Percentiles rank a stretch among this genome's conserved stretches.
Evolutionary conservation across 2,113 vertebrate genomes (phyloP).

Genomic region (Setophaga petechia): DNA sequence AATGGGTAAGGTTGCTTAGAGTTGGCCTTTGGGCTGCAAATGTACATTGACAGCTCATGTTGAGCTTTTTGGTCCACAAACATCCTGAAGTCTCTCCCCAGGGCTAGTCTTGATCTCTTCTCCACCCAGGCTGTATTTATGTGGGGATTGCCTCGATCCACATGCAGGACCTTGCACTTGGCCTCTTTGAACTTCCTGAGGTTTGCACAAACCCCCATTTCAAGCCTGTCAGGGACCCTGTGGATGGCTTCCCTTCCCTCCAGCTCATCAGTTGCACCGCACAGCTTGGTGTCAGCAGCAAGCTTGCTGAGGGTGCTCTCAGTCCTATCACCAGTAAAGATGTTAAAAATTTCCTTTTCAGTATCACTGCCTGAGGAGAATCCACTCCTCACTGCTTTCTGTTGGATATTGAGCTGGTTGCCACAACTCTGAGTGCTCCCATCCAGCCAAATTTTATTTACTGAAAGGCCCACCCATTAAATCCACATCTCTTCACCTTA

Average conservation of each 20-base stretch:
- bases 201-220: background rate
- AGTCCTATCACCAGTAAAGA: background rate
- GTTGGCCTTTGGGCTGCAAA: background rate
- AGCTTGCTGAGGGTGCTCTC: background rate
- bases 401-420: background rate
- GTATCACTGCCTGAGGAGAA: background rate
- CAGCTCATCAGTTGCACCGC: background rate
- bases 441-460: background rate
- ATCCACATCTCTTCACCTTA: background rate
- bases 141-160: fast-evolving
- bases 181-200: background rate
- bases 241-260: background rate
- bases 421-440: background rate
- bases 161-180: background rate
- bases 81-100: background rate
- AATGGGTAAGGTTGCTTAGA: background rate
- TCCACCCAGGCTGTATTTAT: background rate
- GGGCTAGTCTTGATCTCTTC: background rate
- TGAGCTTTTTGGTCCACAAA: background rate
- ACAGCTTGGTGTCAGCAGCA: background rate
- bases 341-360: background rate
- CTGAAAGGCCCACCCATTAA: background rate
- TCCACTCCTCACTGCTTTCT: background rate
- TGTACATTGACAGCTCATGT: background rate
- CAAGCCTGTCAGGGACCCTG: background rate